Evolutionary conservation across 1,140 invertebrate species (phyloP), one percentile per base, ranked within the genome.

Genomic region (Diploscapter pachys): DNA sequence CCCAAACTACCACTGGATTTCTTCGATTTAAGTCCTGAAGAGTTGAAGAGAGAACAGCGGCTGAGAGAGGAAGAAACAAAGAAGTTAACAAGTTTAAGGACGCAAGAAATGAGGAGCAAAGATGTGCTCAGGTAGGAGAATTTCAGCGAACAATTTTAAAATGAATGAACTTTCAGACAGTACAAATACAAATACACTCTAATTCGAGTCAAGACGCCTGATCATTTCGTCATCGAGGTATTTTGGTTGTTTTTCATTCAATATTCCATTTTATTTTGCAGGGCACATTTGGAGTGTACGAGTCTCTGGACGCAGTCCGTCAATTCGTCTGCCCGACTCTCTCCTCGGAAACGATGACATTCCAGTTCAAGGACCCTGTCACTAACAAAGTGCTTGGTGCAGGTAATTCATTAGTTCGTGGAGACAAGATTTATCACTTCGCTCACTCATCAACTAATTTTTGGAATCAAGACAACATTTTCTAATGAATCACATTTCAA

Each of bases 131-230:
- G 31, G 31, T 31, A 31, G 31, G 31, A 31, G 31, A 31, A 31
- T 31, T 31, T 31, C 31, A 31, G 31, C 31, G 31, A 31, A 31
- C 31, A 31, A 31, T 31, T 31, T 31, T 31, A 80, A 31, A 66
- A 62, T 13, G 79, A 80, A 13, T 72, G 66, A 11, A 59, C 52
- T 57, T 5, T 48, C 3, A n/a, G 13, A 3, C 57, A 66, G n/a
- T 59, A 70, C 11, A 11, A n/a, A 3, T 80, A 80, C 79, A 79
- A 80, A 64, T 80, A 80, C 57, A 68, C 77, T 1, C n/a, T 77
- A 51, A 76, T 80, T 31, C 56, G 78, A 6, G 55, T 80, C 49
- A 49, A 78, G 55, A 62, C 76, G 11, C 79, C 79, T 4, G 74
- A 78, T 49, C 51, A 66, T 8, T 72, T 52, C 31, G 3, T 80